phyloP scores from a whole-genome alignment of 2,113 vertebrate genomes.

The Actinemys pallida region DNA sequence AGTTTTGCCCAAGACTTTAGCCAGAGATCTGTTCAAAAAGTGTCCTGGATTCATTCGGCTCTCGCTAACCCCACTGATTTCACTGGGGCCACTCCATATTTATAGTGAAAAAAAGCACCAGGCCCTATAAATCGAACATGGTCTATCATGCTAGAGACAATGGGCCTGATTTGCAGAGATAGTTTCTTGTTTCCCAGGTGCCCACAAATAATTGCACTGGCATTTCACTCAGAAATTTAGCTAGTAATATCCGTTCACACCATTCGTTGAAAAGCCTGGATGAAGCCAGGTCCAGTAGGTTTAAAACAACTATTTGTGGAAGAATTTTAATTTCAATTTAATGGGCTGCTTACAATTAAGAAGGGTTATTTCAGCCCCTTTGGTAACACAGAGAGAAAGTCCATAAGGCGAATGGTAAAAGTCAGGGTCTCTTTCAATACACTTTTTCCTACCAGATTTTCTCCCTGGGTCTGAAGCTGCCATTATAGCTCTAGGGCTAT shows the following conservation, averaged over 20 bases:
- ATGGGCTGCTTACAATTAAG: not conserved
- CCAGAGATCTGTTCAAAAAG: not conserved
- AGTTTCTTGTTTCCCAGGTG: not conserved
- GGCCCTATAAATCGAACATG: not conserved
- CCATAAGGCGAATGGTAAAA: not conserved
- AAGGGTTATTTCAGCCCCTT: rapidly evolving
- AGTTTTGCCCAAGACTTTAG: not conserved
- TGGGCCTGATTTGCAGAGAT: not conserved
- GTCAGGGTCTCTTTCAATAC: not conserved
- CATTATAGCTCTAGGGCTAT: not conserved
- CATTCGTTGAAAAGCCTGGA: not conserved
- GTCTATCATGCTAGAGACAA: not conserved
- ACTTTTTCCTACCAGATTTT: not conserved
- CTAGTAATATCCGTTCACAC: not conserved
- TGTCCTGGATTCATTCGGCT: not conserved
- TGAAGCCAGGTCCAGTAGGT: not conserved
- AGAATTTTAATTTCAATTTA: not conserved
- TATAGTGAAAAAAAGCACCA: not conserved
- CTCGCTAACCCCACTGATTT: not conserved
- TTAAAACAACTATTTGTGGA: not conserved
- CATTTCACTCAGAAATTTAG: not conserved
- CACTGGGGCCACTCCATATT: not conserved
- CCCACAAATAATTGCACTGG: rapidly evolving
- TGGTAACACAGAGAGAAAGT: not conserved
- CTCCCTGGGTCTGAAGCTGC: not conserved